A percentile compares a stretch with the other conserved stretches of the same genome.
Conservation (phyloP, 2,113 vertebrate species). For the Takifugu flavidus region DNA sequence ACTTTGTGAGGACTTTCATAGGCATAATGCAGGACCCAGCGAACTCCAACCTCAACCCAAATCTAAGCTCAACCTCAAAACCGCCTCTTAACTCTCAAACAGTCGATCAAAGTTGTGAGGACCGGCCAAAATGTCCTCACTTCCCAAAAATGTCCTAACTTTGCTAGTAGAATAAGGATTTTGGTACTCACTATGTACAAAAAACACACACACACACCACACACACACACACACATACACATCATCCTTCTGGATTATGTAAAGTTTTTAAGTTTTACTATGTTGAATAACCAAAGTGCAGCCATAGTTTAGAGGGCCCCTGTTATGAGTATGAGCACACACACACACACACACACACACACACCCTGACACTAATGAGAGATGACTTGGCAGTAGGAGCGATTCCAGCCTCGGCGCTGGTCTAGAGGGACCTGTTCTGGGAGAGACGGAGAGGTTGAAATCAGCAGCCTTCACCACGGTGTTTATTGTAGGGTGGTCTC, state of each 20-base stretch:
- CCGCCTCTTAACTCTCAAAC: too few relatives aligned
- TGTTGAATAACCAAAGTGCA: constrained; percentile 52
- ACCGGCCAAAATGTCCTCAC: too few relatives aligned
- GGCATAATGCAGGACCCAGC: too few relatives aligned
- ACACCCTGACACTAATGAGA: constrained; percentile 35
- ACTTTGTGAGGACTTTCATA: too few relatives aligned
- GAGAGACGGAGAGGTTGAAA: constrained; percentile 45
- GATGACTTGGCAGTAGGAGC: constrained; percentile 53
- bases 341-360: constrained; percentile 26
- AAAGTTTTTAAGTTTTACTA: constrained; percentile 35
- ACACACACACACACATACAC: constrained; percentile 6
- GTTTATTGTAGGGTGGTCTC: constrained; percentile 56
- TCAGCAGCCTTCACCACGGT: constrained; percentile 43
- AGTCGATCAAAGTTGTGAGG: too few relatives aligned
- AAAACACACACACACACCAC: too few relatives aligned
- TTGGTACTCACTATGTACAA: too few relatives aligned
- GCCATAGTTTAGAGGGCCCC: constrained; percentile 44
- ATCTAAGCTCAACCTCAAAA: too few relatives aligned
- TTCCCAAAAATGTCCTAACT: too few relatives aligned
- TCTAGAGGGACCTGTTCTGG: constrained; percentile 43
- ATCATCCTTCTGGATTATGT: constrained; percentile 41
- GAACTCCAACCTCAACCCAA: too few relatives aligned
- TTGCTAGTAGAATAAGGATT: too few relatives aligned
- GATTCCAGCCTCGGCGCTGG: constrained; percentile 39
- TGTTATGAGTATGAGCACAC: constrained; percentile 30